A percentile compares a stretch with the other conserved stretches of the same genome.
phyloP scores from a whole-genome alignment of 2,797 vertebrate genomes.

The Ataeniobius toweri region DNA sequence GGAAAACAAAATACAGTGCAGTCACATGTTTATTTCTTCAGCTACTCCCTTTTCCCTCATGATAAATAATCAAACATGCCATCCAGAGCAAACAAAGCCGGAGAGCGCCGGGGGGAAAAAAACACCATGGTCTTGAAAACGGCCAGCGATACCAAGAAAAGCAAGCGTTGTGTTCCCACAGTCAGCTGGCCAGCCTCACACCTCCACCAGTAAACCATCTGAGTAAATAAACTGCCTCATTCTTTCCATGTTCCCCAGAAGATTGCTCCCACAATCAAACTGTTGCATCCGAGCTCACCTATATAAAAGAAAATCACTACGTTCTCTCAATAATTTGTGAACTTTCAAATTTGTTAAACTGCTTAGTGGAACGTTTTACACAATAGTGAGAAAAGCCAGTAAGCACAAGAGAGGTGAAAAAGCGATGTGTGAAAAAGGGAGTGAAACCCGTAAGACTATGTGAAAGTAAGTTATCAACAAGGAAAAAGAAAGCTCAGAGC shows the following conservation, averaged over 20 bases:
- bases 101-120: constrained; percentile 82
- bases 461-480: constrained; percentile 54
- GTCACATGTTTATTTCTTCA: constrained; percentile 96
- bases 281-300: constrained; percentile 82
- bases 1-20: constrained; percentile 93
- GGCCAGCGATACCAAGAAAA: constrained; percentile 91
- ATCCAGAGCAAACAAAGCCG: constrained; percentile 97
- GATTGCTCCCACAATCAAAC: constrained; percentile 95
- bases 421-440: constrained; percentile 40
- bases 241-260: constrained; percentile 93
- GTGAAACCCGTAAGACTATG: constrained; percentile 50
- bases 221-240: constrained; percentile 95
- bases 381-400: constrained; percentile 7
- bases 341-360: constrained; percentile 40
- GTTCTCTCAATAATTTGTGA: constrained; percentile 21
- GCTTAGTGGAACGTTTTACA: constrained; percentile 29
- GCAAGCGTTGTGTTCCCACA: constrained; percentile 92
- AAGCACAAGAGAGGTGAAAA: constrained; percentile 8
- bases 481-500: constrained; percentile 32
- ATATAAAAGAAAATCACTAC: constrained; percentile 20
- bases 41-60: constrained; percentile 94
- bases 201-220: constrained; percentile 95
- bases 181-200: constrained; percentile 88
- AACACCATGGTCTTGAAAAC: constrained; percentile 89
- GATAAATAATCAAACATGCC: constrained; percentile 98